These are phyloP conservation scores for Battus philenor DNA, from an alignment of 1,140 invertebrate genomes.

Conservation along the genomic window DNA sequence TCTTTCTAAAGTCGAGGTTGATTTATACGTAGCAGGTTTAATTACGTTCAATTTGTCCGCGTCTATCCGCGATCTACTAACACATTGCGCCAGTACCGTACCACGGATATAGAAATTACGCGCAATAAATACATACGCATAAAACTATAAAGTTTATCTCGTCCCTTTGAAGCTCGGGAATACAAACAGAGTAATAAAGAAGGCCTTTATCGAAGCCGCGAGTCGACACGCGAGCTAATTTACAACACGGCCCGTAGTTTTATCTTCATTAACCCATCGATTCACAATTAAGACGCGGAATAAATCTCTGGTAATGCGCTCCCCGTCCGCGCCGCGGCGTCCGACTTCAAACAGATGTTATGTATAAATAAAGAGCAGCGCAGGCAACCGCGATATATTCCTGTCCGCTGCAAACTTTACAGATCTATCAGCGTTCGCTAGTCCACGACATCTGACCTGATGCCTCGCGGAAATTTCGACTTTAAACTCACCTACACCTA, in stretches of 20 bases:
- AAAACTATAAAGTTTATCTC: slow-evolving; percentile 70
- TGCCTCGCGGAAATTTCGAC: slow-evolving; percentile 36
- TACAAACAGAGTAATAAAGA: slow-evolving; percentile 76
- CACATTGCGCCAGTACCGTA: slow-evolving; percentile 20
- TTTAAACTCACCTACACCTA: slow-evolving; percentile 39
- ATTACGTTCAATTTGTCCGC: slow-evolving; percentile 57
- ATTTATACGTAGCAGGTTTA: slow-evolving; percentile 66
- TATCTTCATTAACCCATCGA: slow-evolving; percentile 76
- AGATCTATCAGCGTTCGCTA: slow-evolving; percentile 63
- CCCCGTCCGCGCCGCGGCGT: slow-evolving; percentile 68
- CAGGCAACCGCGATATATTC: slow-evolving; percentile 74
- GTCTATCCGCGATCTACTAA: slow-evolving; percentile 32
- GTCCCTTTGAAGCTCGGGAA: slow-evolving; percentile 73
- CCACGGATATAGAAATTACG: too few relatives aligned
- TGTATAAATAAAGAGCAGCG: slow-evolving; percentile 74
- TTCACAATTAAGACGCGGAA: slow-evolving; percentile 75
- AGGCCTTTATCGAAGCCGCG: slow-evolving; percentile 71
- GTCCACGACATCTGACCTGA: slow-evolving; percentile 41
- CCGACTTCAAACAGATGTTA: slow-evolving; percentile 74
- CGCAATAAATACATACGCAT: slow-evolving; percentile 68
- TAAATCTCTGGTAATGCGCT: slow-evolving; percentile 74
- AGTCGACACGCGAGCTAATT: slow-evolving; percentile 75
- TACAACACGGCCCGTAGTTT: slow-evolving; percentile 74
- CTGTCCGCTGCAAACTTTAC: slow-evolving; percentile 74
- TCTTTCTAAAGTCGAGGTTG: slow-evolving; percentile 64